These are phyloP conservation scores for Drosophila testacea DNA, from an alignment of 2,888 invertebrate species.

Conservation along the genomic window DNA sequence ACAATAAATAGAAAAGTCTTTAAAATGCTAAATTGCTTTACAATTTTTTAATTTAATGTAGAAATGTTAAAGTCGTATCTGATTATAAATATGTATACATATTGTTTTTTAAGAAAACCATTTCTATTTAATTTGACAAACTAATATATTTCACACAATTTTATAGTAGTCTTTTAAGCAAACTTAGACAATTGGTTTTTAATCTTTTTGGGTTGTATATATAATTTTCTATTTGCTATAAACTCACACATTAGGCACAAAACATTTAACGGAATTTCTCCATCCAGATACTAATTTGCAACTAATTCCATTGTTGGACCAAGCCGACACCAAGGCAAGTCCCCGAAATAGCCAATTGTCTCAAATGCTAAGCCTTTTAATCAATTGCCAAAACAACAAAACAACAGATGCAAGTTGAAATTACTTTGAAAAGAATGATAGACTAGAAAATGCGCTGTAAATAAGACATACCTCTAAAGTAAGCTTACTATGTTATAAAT, in stretches of 20 bases:
- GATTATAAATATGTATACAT: no score
- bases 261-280: constrained; percentile 67
- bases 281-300: constrained; percentile 60
- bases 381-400: constrained; percentile 71
- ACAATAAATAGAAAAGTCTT: no score
- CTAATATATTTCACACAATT: not conserved
- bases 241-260: constrained; percentile 73
- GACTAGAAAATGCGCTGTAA: constrained; percentile 19
- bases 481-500: no score
- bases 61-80: no score
- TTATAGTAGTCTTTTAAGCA: not conserved
- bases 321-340: constrained; percentile 21
- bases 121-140: no score
- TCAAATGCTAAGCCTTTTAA: constrained; percentile 75
- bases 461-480: not conserved
- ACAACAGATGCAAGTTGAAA: not conserved
- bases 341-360: constrained; percentile 66
- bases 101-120: no score
- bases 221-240: constrained; percentile 49
- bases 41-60: no score
- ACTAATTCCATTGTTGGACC: constrained; percentile 57
- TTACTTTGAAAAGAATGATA: fast-evolving
- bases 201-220: constrained; percentile 28
- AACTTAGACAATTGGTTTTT: constrained; percentile 1
- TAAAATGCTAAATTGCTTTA: no score